Base-by-base conservation (phyloP, 2,113 vertebrate genomes). In the Condylura cristata region DNA sequence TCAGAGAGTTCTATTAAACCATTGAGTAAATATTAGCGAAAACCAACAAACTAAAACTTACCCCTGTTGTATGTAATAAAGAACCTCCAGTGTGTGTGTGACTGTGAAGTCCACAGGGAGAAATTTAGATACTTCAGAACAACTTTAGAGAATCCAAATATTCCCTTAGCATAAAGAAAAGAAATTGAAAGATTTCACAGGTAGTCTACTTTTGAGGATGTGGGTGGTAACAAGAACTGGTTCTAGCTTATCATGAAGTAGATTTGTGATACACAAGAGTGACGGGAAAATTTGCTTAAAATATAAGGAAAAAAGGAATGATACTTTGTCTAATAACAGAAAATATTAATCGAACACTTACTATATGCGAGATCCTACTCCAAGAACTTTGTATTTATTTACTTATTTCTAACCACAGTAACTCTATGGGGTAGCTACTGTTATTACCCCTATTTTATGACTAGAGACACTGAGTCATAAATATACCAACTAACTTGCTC, bases 211-310 rank as follows among this genome's bases (percentile, higher is more conserved):
- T 12, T 20, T 66, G 16, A 4, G 58, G 6, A 93, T 61, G 32
- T 80, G 71, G 18, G 32, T 80, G 71, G 18, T 78, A 65, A 93
- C 17, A 89, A 61, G 70, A 85, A 80, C 48, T 41, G 26, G 22
- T 53, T 91, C 11, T 81, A 66, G 24, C 24, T 75, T 39, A 46
- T 74, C 22, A 94, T 8, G 44, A 82, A 94, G 37, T 71, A 51
- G 70, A 79, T 44, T 32, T 88, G 46, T 53, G 32, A 39, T 26
- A 60, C 5, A 74, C n/a, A 41, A 81, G 20, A 87, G 5, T 46
- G 39, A 65, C 5, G 68, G 89, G 86, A 71, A 94, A 74, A 92
- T 68, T 44, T 63, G 39, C 30, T 93, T 89, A 61, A 80, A 84
- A 71, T 34, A n/a, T 8, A 28, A 75, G 30, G 53, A 17, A 53